Conservation (phyloP, 2,113 vertebrate genomes). For the Pseudopipra pipra region DNA sequence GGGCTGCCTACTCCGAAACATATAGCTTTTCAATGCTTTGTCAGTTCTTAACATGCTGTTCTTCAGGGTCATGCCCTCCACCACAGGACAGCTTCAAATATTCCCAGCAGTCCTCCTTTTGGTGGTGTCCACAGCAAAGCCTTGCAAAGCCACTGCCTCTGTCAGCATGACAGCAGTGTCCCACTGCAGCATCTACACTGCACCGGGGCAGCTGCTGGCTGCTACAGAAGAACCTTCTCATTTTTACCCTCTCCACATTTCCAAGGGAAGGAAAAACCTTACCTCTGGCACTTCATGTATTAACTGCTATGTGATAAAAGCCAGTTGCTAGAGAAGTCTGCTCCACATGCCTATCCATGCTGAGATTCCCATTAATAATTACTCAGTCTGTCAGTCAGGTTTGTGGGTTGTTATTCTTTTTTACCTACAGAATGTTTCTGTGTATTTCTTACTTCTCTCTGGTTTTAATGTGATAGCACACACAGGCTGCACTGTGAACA, state of each 20-base stretch:
- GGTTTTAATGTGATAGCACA: neutral
- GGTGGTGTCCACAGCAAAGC: neutral
- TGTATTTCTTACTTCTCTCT: neutral
- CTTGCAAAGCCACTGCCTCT: neutral
- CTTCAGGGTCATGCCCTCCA: neutral
- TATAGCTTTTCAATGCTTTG: neutral
- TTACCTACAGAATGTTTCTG: neutral
- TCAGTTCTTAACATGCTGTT: rapidly evolving
- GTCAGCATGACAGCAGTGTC: neutral
- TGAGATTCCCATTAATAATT: slow-evolving; percentile 2
- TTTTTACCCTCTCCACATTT: neutral
- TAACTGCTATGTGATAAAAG: neutral
- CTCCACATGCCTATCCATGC: neutral
- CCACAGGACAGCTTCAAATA: neutral
- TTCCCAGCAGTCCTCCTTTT: neutral
- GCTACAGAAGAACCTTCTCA: neutral
- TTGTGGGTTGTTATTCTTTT: neutral
- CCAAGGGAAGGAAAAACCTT: neutral
- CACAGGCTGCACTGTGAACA: slow-evolving; percentile 8
- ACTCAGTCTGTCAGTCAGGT: neutral
- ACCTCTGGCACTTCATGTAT: neutral
- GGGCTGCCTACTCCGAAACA: neutral
- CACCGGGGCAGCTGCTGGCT: neutral
- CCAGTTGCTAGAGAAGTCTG: neutral
- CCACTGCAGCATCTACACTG: neutral